A percentile compares a stretch with the other conserved stretches of the same genome.
These are phyloP conservation scores for Tupaia chinensis DNA, from an alignment of 2,113 vertebrate species.

Conservation along the genomic window DNA sequence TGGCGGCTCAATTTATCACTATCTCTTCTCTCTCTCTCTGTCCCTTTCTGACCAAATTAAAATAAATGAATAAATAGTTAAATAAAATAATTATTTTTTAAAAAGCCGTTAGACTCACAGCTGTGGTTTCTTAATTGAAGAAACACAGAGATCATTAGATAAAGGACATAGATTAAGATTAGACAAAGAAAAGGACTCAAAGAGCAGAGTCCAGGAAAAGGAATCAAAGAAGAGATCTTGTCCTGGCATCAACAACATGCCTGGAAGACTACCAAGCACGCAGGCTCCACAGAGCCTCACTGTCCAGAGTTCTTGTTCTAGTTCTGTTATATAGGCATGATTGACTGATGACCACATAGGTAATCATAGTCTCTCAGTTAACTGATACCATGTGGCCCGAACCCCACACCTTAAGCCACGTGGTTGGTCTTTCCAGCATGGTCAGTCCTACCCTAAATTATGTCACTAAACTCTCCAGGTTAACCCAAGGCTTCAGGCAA, in stretches of 20 bases:
- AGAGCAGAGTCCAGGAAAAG: not conserved
- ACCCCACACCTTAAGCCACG: fast-evolving
- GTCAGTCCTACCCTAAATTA: not conserved
- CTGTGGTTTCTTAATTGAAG: not conserved
- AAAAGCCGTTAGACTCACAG: fast-evolving
- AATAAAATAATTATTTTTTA: too few species aligned
- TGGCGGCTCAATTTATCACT: too few species aligned
- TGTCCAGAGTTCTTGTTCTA: fast-evolving
- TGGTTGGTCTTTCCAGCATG: not conserved
- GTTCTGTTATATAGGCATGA: fast-evolving
- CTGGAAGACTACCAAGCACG: fast-evolving
- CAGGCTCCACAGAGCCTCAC: not conserved
- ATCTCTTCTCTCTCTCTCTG: too few species aligned
- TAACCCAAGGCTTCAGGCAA: not conserved
- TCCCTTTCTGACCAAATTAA: too few species aligned
- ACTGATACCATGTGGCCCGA: not conserved
- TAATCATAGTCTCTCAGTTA: not conserved
- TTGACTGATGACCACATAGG: fast-evolving
- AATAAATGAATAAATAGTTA: too few species aligned
- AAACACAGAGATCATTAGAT: too few species aligned
- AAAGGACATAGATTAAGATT: not conserved
- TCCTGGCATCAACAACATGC: fast-evolving
- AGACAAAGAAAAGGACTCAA: fast-evolving
- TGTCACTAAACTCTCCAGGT: too few species aligned
- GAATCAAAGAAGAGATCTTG: fast-evolving